These are phyloP conservation scores for Magallana angulata DNA, from an alignment of 1,140 invertebrate genomes.

Conservation along the genomic window DNA sequence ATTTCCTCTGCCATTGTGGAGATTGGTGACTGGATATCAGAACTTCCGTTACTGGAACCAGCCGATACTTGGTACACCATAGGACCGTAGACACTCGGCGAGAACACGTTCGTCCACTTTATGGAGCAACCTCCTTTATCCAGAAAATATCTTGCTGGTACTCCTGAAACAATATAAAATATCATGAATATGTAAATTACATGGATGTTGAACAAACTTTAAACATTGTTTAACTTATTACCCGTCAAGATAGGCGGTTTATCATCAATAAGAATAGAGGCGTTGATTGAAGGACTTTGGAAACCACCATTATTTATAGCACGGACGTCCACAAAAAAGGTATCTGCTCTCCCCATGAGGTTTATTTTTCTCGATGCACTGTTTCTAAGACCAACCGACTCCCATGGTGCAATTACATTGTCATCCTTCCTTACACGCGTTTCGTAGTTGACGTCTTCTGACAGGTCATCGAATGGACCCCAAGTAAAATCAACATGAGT, in stretches of 20 bases:
- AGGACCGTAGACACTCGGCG: not conserved
- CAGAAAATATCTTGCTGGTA: not conserved
- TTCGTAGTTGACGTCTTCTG: not conserved
- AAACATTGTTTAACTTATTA: not conserved
- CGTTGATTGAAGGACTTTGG: not conserved
- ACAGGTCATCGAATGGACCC: not conserved
- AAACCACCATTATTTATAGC: not conserved
- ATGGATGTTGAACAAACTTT: not conserved
- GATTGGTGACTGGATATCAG: constrained; percentile 5
- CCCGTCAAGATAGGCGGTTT: not conserved
- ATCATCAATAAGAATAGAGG: not conserved
- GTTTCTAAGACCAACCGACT: not conserved
- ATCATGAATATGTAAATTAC: not conserved
- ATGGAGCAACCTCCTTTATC: not conserved
- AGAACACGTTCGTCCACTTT: constrained; percentile 14
- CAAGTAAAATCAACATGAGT: not conserved
- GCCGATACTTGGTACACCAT: not conserved
- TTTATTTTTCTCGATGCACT: not conserved
- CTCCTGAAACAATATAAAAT: not conserved
- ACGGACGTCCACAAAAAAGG: not conserved
- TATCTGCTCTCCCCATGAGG: not conserved
- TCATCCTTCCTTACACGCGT: not conserved
- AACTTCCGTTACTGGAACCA: not conserved
- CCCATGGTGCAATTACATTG: not conserved
- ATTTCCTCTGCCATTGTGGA: constrained; percentile 14